Evolutionary conservation across 2,797 vertebrate species (phyloP).

Genomic region (Pangasius djambal): DNA sequence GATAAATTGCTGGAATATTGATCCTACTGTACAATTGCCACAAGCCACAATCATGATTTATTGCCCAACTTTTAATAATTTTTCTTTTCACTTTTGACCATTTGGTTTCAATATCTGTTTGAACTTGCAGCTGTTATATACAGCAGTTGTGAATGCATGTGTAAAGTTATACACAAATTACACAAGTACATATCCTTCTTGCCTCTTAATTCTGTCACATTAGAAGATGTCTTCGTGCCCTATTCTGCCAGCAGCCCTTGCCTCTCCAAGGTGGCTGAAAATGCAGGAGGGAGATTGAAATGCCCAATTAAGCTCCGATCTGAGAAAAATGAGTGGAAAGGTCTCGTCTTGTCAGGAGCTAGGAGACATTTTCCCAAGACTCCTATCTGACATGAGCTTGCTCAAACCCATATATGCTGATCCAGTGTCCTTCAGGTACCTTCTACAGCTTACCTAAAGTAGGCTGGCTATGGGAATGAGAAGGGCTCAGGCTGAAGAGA

Average conservation of each 20-base stretch:
- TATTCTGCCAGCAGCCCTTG: constrained; percentile 46
- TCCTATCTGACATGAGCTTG: constrained; percentile 48
- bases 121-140: neutral
- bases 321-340: constrained; percentile 54
- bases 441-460: constrained; percentile 57
- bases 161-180: constrained; percentile 25
- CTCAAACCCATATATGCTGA: constrained; percentile 43
- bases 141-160: constrained; percentile 37
- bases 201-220: constrained; percentile 34
- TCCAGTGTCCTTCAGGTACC: constrained; percentile 65
- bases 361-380: constrained; percentile 57
- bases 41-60: constrained; percentile 48
- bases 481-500: constrained; percentile 34
- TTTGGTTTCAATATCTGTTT: constrained; percentile 9
- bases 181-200: constrained; percentile 17
- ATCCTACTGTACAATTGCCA: constrained; percentile 44
- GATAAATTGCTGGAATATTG: constrained; percentile 57
- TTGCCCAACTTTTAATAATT: constrained; percentile 45
- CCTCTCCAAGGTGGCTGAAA: constrained; percentile 40
- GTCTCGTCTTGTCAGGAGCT: constrained; percentile 49
- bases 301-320: constrained; percentile 53
- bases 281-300: constrained; percentile 52
- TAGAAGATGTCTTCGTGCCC: constrained; percentile 42
- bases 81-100: constrained; percentile 46
- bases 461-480: constrained; percentile 47